Evolutionary conservation across 2,888 invertebrate genomes (phyloP), one percentile per base, ranked within the genome.

Genomic region (Chromoteleia sp.): DNA sequence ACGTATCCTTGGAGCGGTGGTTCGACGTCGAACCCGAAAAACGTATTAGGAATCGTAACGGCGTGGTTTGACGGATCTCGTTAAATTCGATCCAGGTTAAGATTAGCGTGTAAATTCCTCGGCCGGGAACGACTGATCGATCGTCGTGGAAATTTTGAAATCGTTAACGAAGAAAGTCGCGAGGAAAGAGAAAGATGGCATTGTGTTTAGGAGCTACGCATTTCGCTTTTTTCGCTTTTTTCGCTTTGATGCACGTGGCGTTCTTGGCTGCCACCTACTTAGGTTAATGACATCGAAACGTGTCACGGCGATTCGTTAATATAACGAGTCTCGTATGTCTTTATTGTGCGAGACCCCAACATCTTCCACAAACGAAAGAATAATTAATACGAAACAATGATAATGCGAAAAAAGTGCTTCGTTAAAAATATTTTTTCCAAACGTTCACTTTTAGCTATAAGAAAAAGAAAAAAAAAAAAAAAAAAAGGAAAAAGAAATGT

Each of bases 261-360:
- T 61, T 68, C 77, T 81, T 65, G 68, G 41, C 39, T 77, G 75
- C 78, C 65, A 74, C 83, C 80, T 75, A 75, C 85, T 82, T 85
- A 82, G 88, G 88, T 88, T 89, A 87, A 89, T 86, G 89, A 90
- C 90, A 89, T 85, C 83, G 79, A 90, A 90, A 88, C 85, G 85
- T 89, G 90, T 90, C 90, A 90, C 83, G 89, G 90, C 84, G 85
- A 89, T 87, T 88, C 87, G 88, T 89, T 88, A 87, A 85, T 84
- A 85, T 88, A 89, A 88, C 88, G 86, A 88, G 85, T 78, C 85
- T 71, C 81, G 70, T 76, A 74, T 54, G 61, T 48, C 45, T 63
- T 30, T 29, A 61, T 59, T 59, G 43, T 52, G n/a, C 43, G 54
- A 59, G 50, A 50, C 56, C 36, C 50, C 43, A 52, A 58, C 17